phyloP scores from a whole-genome alignment of 2,113 vertebrate genomes.

The Podiceps cristatus region DNA sequence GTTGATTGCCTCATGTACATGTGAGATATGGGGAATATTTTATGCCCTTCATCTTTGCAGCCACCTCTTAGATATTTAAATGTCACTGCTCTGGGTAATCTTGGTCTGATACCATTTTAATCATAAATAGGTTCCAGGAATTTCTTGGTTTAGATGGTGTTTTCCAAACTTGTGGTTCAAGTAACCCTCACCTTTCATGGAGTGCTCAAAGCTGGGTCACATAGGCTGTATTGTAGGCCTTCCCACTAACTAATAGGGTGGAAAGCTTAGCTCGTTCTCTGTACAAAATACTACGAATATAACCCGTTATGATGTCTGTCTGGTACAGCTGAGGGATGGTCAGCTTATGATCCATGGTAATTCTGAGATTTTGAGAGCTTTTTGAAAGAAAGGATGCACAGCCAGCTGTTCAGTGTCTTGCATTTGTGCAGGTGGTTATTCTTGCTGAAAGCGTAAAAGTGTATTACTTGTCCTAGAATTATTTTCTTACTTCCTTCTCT shows the following conservation, averaged over 20 bases:
- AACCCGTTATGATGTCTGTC: neutral
- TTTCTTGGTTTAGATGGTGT: neutral
- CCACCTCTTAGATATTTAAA: neutral
- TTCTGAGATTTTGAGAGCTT: neutral
- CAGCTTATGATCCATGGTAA: accelerated
- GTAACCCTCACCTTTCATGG: neutral
- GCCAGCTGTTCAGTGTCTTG: neutral
- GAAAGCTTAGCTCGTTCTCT: neutral
- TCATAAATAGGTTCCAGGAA: neutral
- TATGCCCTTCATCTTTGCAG: neutral
- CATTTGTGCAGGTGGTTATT: neutral
- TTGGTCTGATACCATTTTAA: neutral
- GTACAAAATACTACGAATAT: neutral
- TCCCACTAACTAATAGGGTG: neutral
- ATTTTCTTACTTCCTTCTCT: neutral
- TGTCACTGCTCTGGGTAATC: neutral
- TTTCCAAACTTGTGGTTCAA: neutral
- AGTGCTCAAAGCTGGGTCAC: accelerated
- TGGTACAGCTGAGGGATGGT: neutral
- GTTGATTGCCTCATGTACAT: accelerated
- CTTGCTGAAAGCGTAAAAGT: neutral
- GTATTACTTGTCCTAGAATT: neutral
- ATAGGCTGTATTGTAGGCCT: accelerated
- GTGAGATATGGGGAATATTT: neutral
- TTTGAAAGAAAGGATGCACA: neutral